phyloP scores from a whole-genome alignment of 2,797 vertebrate genomes.

The Rhinatrema bivittatum region DNA sequence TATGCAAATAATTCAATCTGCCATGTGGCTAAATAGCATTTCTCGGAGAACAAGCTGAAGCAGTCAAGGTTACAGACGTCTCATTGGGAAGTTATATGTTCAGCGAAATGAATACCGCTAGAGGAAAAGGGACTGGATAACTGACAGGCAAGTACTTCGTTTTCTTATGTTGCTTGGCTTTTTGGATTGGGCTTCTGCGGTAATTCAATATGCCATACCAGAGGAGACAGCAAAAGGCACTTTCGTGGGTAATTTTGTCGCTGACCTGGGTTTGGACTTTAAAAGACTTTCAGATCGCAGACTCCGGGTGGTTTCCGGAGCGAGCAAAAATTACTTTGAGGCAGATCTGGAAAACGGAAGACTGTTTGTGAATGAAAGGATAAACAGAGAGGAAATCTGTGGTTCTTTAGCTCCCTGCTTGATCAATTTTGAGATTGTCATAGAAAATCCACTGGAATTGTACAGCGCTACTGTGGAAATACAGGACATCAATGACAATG shows the following conservation, averaged over 20 bases:
- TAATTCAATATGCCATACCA: slow-evolving; percentile 72
- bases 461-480: slow-evolving; percentile 64
- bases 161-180: slow-evolving; percentile 53
- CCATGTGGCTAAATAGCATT: no score
- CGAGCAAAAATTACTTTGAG: slow-evolving; percentile 63
- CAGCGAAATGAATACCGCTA: slow-evolving; percentile 53
- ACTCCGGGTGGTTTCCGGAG: slow-evolving; percentile 59
- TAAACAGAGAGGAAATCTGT: slow-evolving; percentile 75
- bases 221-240: slow-evolving; percentile 74
- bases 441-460: slow-evolving; percentile 74
- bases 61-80: no score
- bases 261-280: slow-evolving; percentile 64
- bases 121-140: no score
- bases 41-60: no score
- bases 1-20: no score
- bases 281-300: slow-evolving; percentile 52
- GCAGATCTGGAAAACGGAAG: slow-evolving; percentile 66
- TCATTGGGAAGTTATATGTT: slow-evolving; percentile 23
- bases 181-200: slow-evolving; percentile 45
- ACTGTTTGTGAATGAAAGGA: slow-evolving; percentile 67
- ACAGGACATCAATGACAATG: slow-evolving; percentile 77
- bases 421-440: slow-evolving; percentile 69
- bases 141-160: slow-evolving; percentile 59
- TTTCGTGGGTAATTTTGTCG: slow-evolving; percentile 66
- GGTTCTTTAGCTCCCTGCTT: slow-evolving; percentile 57